Percentiles rank a stretch among this genome's conserved stretches.
Conservation (phyloP, 2,888 invertebrate species). For the Epistrophe grossulariae region DNA sequence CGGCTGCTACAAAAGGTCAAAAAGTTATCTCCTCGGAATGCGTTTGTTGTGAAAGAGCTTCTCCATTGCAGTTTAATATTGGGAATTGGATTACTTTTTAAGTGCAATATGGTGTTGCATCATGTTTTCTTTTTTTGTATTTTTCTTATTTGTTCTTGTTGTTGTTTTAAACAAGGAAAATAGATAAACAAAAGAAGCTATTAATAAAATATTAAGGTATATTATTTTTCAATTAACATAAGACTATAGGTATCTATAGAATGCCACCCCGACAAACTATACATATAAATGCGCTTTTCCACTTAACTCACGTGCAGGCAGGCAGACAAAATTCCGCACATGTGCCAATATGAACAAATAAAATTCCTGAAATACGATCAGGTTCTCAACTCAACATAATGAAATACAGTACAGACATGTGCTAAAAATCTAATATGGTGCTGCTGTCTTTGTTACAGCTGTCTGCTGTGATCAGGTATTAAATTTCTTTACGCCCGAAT, state of each 20-base stretch:
- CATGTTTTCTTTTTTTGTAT: conserved; percentile 29
- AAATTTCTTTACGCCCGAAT: neutral
- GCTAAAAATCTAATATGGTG: neutral
- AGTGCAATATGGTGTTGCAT: conserved; percentile 66
- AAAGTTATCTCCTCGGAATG: conserved; percentile 62
- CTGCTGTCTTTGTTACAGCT: neutral
- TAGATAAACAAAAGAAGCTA: conserved; percentile 6
- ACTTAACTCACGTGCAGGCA: conserved; percentile 27
- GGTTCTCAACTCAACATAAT: neutral
- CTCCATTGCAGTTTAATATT: conserved; percentile 33
- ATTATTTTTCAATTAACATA: conserved; percentile 8
- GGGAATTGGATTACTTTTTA: conserved; percentile 49
- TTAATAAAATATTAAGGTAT: conserved; percentile 16
- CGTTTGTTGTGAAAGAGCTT: conserved; percentile 60
- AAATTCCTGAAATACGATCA: conserved; percentile 19
- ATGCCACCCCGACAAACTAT: conserved; percentile 19
- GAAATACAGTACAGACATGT: neutral
- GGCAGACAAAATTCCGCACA: conserved; percentile 25
- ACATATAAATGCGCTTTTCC: conserved; percentile 19
- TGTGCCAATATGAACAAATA: neutral
- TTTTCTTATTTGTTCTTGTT: neutral
- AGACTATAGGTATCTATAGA: neutral
- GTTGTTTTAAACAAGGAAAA: conserved; percentile 16
- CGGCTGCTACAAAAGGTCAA: conserved; percentile 50
- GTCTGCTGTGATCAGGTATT: conserved; percentile 10